These are phyloP conservation scores for Zaprionus camerounensis DNA, from an alignment of 1,140 invertebrate species.

Conservation along the genomic window DNA sequence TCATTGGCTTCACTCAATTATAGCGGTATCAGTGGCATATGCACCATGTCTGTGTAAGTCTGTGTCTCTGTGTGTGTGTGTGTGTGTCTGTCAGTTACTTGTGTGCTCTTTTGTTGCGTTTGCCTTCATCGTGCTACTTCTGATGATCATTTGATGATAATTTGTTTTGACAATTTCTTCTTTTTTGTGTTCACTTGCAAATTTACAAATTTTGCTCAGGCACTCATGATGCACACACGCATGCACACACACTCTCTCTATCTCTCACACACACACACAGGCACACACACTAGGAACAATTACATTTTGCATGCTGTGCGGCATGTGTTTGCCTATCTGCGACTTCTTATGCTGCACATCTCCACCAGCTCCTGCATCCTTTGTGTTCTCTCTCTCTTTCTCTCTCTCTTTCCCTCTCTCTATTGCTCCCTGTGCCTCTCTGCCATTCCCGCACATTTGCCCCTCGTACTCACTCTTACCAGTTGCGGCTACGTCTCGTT, in stretches of 20 bases:
- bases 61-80: conserved; percentile 1
- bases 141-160: conserved; percentile 77
- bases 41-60: not conserved
- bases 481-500: conserved; percentile 8
- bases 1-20: conserved; percentile 32
- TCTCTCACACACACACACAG: conserved; percentile 6
- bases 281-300: conserved; percentile 7
- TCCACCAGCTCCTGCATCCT: not conserved
- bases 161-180: conserved; percentile 80
- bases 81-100: conserved; percentile 24
- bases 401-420: too few relatives aligned
- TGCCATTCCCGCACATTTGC: not conserved
- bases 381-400: not conserved
- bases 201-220: conserved; percentile 48
- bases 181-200: conserved; percentile 40
- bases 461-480: not conserved
- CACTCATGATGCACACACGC: not conserved
- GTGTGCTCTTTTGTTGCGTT: conserved; percentile 11
- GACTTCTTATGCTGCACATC: conserved; percentile 46
- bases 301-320: conserved; percentile 57
- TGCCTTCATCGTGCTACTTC: conserved; percentile 14
- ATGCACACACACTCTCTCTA: not conserved
- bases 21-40: conserved; percentile 17
- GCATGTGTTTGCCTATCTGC: conserved; percentile 69
- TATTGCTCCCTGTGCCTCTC: not conserved